These are phyloP conservation scores for Chaetura pelagica DNA, from an alignment of 2,113 vertebrate species.

Conservation along the genomic window DNA sequence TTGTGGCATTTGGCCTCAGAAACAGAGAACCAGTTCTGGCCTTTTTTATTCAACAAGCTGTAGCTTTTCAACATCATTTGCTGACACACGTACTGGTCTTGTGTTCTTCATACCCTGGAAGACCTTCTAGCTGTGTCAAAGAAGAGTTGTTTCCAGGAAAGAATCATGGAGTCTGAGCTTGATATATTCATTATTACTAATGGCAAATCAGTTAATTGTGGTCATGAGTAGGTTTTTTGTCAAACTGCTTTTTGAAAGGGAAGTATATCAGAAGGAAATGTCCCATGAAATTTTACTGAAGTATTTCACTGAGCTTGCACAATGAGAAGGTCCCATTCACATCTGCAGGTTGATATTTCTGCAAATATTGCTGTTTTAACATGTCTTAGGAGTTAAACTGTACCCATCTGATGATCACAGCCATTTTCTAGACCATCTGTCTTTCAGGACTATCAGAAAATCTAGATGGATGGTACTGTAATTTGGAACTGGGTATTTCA, in stretches of 20 bases:
- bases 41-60: not conserved
- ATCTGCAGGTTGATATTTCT: not conserved
- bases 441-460: constrained; percentile 22
- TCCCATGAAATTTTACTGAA: not conserved
- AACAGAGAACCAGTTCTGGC: not conserved
- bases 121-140: not conserved
- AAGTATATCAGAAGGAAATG: not conserved
- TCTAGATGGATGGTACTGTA: not conserved
- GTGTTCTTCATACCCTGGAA: not conserved
- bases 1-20: not conserved
- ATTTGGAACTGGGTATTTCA: not conserved
- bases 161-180: not conserved
- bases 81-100: rapidly evolving
- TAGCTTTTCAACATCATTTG: not conserved
- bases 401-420: not conserved
- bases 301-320: not conserved
- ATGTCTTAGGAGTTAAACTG: not conserved
- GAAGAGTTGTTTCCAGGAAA: not conserved
- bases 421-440: constrained; percentile 1
- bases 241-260: too few species aligned
- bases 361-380: not conserved
- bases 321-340: not conserved
- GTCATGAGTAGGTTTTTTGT: not conserved
- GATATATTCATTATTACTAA: not conserved
- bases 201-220: not conserved